Evolutionary conservation across 1,140 invertebrate species (phyloP).

Genomic region (Drosophila yakuba): DNA sequence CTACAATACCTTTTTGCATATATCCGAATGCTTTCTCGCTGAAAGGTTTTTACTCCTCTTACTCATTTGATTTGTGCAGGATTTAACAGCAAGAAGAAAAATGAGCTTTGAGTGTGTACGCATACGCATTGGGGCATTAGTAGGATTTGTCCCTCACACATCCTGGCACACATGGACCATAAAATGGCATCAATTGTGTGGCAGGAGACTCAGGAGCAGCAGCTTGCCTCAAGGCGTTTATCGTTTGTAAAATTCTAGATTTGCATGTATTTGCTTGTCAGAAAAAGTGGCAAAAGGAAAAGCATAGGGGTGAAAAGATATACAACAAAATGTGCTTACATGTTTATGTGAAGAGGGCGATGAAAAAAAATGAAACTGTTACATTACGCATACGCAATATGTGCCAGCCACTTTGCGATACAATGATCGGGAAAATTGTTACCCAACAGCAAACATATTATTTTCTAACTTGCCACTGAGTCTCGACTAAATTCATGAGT

Average conservation of each 20-base stretch:
- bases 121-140: conserved; percentile 76
- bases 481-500: conserved; percentile 7
- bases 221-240: conserved; percentile 81
- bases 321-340: conserved; percentile 73
- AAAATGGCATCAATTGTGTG: conserved; percentile 76
- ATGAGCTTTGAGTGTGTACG: conserved; percentile 67
- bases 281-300: conserved; percentile 54
- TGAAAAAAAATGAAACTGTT: conserved; percentile 39
- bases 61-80: conserved; percentile 72
- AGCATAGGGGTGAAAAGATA: conserved; percentile 14
- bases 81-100: conserved; percentile 58
- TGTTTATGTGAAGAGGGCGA: conserved; percentile 59
- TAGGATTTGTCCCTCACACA: conserved; percentile 59
- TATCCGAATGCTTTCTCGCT: conserved; percentile 14
- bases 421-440: conserved; percentile 38
- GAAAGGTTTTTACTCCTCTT: conserved; percentile 19
- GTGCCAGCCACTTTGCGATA: conserved; percentile 71
- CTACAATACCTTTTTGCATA: conserved; percentile 50
- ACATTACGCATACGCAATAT: conserved; percentile 79
- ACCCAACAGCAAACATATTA: conserved; percentile 6
- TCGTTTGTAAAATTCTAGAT: conserved; percentile 82
- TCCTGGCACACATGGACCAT: conserved; percentile 38
- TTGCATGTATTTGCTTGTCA: conserved; percentile 82
- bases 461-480: neutral
- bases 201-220: conserved; percentile 41